These are phyloP conservation scores for Rallus limicola DNA, from an alignment of 2,113 vertebrate genomes.

Conservation along the genomic window DNA sequence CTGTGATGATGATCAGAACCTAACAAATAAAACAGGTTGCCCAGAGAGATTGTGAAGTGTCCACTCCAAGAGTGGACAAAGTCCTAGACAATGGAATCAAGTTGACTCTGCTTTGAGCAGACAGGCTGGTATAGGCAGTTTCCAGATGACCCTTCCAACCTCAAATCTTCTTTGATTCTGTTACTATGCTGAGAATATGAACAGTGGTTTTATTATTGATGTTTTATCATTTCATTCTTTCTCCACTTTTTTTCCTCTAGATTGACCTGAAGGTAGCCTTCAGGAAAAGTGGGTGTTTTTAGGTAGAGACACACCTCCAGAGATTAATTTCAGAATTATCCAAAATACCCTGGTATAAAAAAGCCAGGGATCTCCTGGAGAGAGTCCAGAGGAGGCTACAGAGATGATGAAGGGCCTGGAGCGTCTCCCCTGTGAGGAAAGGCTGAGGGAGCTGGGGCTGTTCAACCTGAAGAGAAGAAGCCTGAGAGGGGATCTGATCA, in stretches of 20 bases:
- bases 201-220: background rate
- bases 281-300: background rate
- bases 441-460: no score
- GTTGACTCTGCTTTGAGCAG: background rate
- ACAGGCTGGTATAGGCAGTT: accelerated
- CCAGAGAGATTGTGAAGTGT: background rate
- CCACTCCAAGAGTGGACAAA: background rate
- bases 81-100: background rate
- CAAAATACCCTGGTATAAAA: background rate
- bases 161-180: background rate
- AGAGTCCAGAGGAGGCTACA: no score
- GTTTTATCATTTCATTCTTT: background rate
- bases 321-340: background rate
- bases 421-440: no score
- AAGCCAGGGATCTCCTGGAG: no score
- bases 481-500: no score
- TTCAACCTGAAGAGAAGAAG: no score
- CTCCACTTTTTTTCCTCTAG: background rate
- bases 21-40: background rate
- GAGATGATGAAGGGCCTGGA: no score
- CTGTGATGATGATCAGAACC: no score
- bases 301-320: background rate
- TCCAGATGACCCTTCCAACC: background rate
- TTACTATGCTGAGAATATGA: background rate
- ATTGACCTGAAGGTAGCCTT: background rate